Conservation (phyloP, 2,888 invertebrate species). For the Strigamia transsilvanica region DNA sequence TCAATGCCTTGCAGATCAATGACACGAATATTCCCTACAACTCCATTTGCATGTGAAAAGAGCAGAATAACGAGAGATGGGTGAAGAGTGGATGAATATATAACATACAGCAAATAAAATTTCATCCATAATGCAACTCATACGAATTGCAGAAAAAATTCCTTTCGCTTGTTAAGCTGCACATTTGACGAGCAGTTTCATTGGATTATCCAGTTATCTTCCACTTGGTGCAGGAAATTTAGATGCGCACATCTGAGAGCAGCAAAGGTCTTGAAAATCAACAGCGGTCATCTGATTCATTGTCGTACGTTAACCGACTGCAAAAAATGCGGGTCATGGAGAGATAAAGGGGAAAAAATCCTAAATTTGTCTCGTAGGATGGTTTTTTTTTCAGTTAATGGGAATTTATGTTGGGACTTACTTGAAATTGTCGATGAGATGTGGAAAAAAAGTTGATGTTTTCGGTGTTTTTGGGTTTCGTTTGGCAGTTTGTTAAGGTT, state of each 20-base stretch:
- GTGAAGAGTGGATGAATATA: not conserved
- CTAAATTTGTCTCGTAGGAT: too few species aligned
- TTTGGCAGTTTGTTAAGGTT: not conserved
- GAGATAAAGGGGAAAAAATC: too few species aligned
- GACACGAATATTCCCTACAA: slow-evolving; percentile 19
- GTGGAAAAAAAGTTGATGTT: not conserved
- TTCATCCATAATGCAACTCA: not conserved
- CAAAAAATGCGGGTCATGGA: slow-evolving; percentile 3
- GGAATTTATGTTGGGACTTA: not conserved
- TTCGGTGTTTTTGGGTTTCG: not conserved
- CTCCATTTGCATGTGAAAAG: slow-evolving; percentile 38
- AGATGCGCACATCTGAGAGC: not conserved
- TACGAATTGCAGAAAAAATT: not conserved
- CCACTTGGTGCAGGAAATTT: not conserved
- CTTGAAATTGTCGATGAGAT: slow-evolving; percentile 9
- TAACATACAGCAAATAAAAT: not conserved
- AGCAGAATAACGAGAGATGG: not conserved
- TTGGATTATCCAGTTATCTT: slow-evolving; percentile 15
- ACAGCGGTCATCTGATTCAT: not conserved
- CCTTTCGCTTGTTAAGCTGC: not conserved
- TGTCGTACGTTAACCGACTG: slow-evolving; percentile 18
- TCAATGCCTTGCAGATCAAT: slow-evolving; percentile 14
- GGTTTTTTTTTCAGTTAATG: not conserved
- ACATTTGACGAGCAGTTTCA: not conserved
- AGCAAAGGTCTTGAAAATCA: not conserved